These are phyloP conservation scores for Protobothrops mucrosquamatus DNA, from an alignment of 2,113 vertebrate genomes.

Conservation along the genomic window DNA sequence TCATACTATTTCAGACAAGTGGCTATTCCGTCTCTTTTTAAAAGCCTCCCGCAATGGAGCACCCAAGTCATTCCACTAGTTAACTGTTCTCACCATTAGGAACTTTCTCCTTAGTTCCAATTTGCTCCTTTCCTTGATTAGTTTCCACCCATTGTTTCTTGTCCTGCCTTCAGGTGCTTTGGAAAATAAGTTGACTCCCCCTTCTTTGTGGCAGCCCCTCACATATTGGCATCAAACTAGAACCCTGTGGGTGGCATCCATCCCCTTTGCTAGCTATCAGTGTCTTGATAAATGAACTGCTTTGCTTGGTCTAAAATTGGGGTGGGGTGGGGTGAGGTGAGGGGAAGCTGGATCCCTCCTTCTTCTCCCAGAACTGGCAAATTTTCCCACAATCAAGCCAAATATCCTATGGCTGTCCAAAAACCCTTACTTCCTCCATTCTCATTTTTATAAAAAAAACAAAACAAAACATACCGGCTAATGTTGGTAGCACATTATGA, in stretches of 20 bases:
- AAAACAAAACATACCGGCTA: not conserved
- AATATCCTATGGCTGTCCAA: not conserved
- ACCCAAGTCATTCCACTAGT: not conserved
- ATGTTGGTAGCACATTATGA: not conserved
- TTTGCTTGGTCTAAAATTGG: not conserved
- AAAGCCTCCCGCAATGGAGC: not conserved
- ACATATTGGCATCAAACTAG: not conserved
- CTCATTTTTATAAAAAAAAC: not conserved
- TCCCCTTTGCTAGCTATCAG: not conserved
- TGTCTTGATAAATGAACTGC: not conserved
- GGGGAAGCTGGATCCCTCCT: not conserved
- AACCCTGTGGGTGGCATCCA: not conserved
- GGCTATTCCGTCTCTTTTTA: not conserved
- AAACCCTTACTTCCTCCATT: not conserved
- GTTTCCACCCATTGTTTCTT: not conserved
- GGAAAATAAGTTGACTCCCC: not conserved
- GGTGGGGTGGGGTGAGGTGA: not conserved
- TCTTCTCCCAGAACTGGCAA: not conserved
- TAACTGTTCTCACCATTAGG: not conserved
- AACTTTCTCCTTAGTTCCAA: not conserved
- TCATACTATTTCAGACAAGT: not conserved
- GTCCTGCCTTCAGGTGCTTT: not conserved
- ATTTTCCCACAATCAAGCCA: not conserved
- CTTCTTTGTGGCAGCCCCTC: not conserved
- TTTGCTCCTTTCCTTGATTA: not conserved